Percentiles rank a stretch among this genome's conserved stretches.
These are phyloP conservation scores for Drosophila melanica DNA, from an alignment of 1,140 invertebrate genomes.

Conservation along the genomic window DNA sequence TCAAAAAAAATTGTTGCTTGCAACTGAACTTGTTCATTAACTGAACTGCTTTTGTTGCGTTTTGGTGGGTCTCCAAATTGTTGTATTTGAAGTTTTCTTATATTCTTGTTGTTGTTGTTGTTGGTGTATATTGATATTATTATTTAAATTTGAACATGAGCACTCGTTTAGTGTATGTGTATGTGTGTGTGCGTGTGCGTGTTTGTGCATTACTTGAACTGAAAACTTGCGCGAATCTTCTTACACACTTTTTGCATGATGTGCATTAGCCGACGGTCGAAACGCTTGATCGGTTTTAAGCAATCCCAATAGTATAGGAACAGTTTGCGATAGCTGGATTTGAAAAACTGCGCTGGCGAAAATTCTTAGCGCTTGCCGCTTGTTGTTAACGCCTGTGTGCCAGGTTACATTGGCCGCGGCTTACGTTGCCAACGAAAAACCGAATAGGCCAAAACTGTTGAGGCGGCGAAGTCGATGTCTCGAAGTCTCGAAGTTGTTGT, in stretches of 20 bases:
- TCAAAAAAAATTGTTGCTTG: constrained; percentile 3
- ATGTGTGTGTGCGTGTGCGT: constrained; percentile 13
- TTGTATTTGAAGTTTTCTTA: not conserved
- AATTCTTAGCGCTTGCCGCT: constrained; percentile 27
- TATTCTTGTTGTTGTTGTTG: constrained; percentile 13
- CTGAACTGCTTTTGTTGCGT: constrained; percentile 9
- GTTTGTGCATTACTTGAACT: constrained; percentile 11
- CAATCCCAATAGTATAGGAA: constrained; percentile 34
- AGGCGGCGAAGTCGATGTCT: not conserved
- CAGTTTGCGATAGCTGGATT: constrained; percentile 18
- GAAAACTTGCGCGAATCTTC: constrained; percentile 26
- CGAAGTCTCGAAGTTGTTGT: not conserved
- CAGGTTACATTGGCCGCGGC: constrained; percentile 12
- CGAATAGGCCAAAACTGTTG: not conserved
- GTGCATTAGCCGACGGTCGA: constrained; percentile 47
- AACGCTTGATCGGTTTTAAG: constrained; percentile 20
- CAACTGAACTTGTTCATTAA: constrained; percentile 15
- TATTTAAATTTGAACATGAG: not conserved
- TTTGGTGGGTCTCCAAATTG: constrained; percentile 1
- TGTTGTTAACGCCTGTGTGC: constrained; percentile 20
- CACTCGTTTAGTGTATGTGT: constrained; percentile 11
- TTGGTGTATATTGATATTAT: constrained; percentile 6
- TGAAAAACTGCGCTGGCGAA: not conserved
- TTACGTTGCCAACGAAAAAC: not conserved
- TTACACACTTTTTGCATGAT: constrained; percentile 6